Evolutionary conservation across 2,113 vertebrate genomes (phyloP).

Genomic region (Strigops habroptila): DNA sequence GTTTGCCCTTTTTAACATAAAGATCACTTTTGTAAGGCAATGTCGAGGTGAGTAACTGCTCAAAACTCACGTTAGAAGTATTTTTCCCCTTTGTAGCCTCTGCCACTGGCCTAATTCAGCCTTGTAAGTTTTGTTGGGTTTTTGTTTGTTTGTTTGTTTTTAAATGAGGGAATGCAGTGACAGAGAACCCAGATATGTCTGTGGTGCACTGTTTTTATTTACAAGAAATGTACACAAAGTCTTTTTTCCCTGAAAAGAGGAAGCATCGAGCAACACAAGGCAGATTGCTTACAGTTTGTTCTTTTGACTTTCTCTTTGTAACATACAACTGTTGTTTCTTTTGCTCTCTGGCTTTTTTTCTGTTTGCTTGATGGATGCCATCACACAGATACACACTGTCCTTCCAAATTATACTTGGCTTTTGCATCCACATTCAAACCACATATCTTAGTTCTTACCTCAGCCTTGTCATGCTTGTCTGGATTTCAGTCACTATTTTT

Average conservation of each 20-base stretch:
- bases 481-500: not conserved
- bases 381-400: not conserved
- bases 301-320: not conserved
- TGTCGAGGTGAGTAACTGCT: not conserved
- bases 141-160: not conserved
- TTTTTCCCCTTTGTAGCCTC: not conserved
- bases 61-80: not conserved
- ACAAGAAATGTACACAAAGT: not conserved
- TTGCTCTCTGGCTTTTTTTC: not conserved
- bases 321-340: not conserved
- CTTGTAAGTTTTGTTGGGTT: not conserved
- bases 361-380: not conserved
- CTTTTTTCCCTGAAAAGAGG: not conserved
- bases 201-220: not conserved
- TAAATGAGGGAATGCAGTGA: not conserved
- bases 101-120: not conserved
- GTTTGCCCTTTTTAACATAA: not conserved
- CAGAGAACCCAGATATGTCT: not conserved
- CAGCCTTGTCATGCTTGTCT: not conserved
- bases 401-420: not conserved
- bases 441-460: not conserved
- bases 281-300: not conserved
- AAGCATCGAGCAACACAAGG: not conserved
- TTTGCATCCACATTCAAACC: not conserved
- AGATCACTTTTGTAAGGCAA: not conserved